A percentile compares a stretch with the other conserved stretches of the same genome.
phyloP scores from a whole-genome alignment of 2,888 invertebrate species.

The Tetanocera ferruginea region DNA sequence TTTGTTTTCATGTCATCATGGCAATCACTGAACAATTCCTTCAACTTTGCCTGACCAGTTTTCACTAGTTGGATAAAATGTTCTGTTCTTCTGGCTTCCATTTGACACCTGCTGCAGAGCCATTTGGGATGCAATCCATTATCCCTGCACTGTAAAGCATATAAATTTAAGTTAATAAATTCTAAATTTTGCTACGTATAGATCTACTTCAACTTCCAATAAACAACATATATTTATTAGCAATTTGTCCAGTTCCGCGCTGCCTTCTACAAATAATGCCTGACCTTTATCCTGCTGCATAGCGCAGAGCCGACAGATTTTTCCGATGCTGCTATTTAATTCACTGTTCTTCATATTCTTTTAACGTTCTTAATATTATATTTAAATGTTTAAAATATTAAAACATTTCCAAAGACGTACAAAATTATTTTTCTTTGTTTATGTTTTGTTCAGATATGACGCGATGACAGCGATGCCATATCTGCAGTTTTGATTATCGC shows the following conservation, averaged over 20 bases:
- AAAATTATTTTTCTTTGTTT: too few species aligned
- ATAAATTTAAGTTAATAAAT: background rate
- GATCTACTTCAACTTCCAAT: constrained; percentile 27
- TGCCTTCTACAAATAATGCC: constrained; percentile 72
- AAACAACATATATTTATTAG: constrained; percentile 28
- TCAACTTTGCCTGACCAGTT: constrained; percentile 74
- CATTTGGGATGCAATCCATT: constrained; percentile 80
- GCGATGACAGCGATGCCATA: too few species aligned
- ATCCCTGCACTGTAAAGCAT: constrained; percentile 73
- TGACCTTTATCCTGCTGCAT: constrained; percentile 80
- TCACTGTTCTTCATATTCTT: constrained; percentile 65
- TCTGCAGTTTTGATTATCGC: too few species aligned
- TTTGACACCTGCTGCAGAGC: constrained; percentile 83
- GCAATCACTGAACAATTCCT: constrained; percentile 49
- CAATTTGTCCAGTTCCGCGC: constrained; percentile 3
- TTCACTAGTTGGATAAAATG: constrained; percentile 81
- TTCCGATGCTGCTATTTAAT: constrained; percentile 67
- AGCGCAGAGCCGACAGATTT: constrained; percentile 82
- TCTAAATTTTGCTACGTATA: background rate
- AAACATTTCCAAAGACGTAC: too few species aligned
- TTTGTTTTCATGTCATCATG: background rate
- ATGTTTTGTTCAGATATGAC: too few species aligned
- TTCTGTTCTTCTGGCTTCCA: constrained; percentile 81
- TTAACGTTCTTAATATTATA: background rate
- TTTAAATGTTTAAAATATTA: background rate